Conservation (phyloP, 2,113 vertebrate genomes). For the Melospiza georgiana region DNA sequence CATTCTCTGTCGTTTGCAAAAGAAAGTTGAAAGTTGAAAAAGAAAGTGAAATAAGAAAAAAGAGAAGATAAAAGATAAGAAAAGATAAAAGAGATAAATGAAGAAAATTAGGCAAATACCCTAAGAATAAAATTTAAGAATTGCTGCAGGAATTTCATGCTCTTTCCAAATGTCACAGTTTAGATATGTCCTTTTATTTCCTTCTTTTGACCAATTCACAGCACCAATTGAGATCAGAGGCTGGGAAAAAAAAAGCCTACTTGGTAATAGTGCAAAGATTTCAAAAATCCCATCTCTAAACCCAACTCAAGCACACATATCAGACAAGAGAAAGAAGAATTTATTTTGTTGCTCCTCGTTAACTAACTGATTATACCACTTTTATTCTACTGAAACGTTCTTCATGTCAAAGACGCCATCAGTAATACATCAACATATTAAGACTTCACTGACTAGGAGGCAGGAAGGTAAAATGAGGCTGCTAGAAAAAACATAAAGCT, state of each 20-base stretch:
- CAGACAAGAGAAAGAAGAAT: background rate
- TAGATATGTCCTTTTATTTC: background rate
- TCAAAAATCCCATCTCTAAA: background rate
- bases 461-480: background rate
- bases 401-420: background rate
- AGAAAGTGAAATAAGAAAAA: background rate
- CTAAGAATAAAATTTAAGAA: background rate
- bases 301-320: background rate
- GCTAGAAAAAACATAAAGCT: background rate
- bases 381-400: background rate
- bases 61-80: background rate
- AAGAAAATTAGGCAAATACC: rapidly evolving
- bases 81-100: background rate
- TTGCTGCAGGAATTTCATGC: background rate
- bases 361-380: background rate
- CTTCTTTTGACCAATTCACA: background rate
- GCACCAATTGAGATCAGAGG: background rate
- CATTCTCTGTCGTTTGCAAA: background rate
- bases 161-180: background rate
- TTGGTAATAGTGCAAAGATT: background rate
- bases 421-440: background rate
- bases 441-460: background rate
- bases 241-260: background rate
- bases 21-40: background rate
- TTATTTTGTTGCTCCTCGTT: background rate